Conservation (phyloP, 2,113 vertebrate genomes). For the Mustela nigripes region DNA sequence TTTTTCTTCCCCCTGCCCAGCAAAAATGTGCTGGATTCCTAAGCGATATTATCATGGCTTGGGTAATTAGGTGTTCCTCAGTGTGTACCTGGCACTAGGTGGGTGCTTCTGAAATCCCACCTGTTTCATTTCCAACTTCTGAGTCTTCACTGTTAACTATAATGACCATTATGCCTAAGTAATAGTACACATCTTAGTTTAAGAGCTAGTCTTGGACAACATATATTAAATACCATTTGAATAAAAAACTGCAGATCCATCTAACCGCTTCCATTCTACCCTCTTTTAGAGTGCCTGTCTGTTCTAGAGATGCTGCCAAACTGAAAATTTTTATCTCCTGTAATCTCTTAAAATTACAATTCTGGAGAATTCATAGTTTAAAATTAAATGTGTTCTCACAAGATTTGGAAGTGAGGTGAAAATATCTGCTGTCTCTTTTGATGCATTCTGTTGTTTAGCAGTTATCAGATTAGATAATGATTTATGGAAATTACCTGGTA, state of each 20-base stretch:
- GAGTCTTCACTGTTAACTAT: neutral
- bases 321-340: neutral
- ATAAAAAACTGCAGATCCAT: neutral
- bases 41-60: neutral
- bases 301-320: neutral
- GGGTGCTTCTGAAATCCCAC: neutral
- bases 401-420: neutral
- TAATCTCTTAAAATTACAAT: neutral
- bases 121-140: neutral
- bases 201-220: neutral
- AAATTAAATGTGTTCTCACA: neutral
- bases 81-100: neutral
- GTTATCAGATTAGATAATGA: neutral
- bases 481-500: neutral
- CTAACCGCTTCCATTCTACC: neutral
- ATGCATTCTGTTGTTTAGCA: neutral
- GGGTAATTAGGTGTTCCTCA: neutral
- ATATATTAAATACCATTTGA: neutral
- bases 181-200: neutral
- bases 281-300: neutral
- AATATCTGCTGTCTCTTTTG: neutral
- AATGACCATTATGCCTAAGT: neutral
- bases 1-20: neutral
- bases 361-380: neutral
- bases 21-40: neutral